These are phyloP conservation scores for Corythornis vintsioides DNA, from an alignment of 2,113 vertebrate species.

Conservation along the genomic window DNA sequence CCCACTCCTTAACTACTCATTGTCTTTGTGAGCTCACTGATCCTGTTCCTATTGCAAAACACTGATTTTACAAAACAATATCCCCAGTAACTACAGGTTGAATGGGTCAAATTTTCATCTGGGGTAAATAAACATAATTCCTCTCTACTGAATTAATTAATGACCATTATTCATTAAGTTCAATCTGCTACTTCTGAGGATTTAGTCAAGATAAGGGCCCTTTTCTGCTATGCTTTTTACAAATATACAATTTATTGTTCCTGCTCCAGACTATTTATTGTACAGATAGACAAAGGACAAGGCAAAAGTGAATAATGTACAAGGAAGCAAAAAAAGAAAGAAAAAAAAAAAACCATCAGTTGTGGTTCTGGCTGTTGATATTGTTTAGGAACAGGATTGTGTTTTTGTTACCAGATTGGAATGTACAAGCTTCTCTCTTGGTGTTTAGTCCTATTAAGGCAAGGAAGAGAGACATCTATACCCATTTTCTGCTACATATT, in stretches of 20 bases:
- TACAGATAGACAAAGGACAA: constrained; percentile 53
- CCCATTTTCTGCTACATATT: constrained; percentile 25
- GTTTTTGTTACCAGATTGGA: constrained; percentile 9
- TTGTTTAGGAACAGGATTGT: constrained; percentile 20
- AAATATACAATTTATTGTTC: constrained; percentile 46
- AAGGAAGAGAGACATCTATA: constrained; percentile 18
- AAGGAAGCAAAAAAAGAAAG: constrained; percentile 18
- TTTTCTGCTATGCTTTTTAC: constrained; percentile 4
- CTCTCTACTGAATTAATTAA: neutral
- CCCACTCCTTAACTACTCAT: neutral
- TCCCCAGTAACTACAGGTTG: neutral
- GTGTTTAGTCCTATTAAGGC: neutral
- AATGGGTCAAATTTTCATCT: neutral
- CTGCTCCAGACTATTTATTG: constrained; percentile 46
- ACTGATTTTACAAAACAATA: neutral
- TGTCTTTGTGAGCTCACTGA: neutral
- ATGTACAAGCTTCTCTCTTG: neutral
- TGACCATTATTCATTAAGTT: neutral
- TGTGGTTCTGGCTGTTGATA: constrained; percentile 11
- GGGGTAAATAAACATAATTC: neutral
- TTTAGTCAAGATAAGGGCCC: neutral
- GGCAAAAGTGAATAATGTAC: neutral
- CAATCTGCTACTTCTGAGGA: neutral
- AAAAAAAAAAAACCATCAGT: neutral
- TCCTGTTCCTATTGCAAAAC: neutral